These are phyloP conservation scores for Steinernema feltiae DNA, from an alignment of 1,140 invertebrate genomes.

Conservation along the genomic window DNA sequence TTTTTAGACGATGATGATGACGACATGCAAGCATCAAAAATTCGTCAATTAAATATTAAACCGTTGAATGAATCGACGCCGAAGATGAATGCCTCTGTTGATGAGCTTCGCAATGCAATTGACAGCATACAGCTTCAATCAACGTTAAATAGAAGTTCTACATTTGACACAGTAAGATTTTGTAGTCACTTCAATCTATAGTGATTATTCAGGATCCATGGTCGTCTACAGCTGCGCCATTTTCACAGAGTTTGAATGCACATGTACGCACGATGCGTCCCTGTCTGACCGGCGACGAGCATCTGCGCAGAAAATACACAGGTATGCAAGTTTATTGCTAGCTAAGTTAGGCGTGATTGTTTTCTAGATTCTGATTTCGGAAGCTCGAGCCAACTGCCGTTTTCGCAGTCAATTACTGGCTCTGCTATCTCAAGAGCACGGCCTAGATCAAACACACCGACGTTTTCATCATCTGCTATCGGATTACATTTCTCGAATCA, in stretches of 20 bases:
- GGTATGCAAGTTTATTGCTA: slow-evolving; percentile 17
- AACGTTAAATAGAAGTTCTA: slow-evolving; percentile 38
- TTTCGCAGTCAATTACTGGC: slow-evolving; percentile 38
- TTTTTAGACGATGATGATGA: slow-evolving; percentile 48
- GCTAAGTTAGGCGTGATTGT: not conserved
- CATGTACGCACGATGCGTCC: slow-evolving; percentile 27
- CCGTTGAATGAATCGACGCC: slow-evolving; percentile 42
- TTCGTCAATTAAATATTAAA: slow-evolving; percentile 48
- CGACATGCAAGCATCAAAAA: slow-evolving; percentile 50
- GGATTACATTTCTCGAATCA: slow-evolving; percentile 3
- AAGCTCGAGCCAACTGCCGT: slow-evolving; percentile 26
- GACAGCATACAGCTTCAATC: slow-evolving; percentile 46
- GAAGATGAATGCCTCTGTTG: slow-evolving; percentile 52
- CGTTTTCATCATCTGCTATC: not conserved
- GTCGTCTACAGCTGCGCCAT: slow-evolving; percentile 36
- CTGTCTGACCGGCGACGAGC: slow-evolving; percentile 48
- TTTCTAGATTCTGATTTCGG: slow-evolving; percentile 23
- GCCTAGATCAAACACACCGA: slow-evolving; percentile 45
- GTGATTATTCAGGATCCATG: slow-evolving; percentile 51
- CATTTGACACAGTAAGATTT: slow-evolving; percentile 47
- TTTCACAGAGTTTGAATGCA: slow-evolving; percentile 49
- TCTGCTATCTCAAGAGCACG: slow-evolving; percentile 43
- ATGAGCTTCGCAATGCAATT: slow-evolving; percentile 51
- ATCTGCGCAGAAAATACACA: slow-evolving; percentile 39
- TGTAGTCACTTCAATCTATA: slow-evolving; percentile 14